Conservation (phyloP, 2,797 vertebrate species). For the Phyllotis vaccarum region DNA sequence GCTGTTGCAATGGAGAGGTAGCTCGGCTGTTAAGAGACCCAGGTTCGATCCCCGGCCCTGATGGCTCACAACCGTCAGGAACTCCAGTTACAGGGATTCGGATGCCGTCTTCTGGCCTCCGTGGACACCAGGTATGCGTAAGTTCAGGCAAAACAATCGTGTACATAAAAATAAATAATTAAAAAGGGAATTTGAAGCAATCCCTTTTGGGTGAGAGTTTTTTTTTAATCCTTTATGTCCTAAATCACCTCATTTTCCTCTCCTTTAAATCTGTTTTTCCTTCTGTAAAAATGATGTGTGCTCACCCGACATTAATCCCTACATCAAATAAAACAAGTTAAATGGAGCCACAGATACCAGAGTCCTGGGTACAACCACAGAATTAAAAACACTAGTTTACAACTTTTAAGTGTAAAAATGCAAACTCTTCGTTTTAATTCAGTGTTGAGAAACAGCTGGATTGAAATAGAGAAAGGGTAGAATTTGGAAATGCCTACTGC, state of each 20-base stretch:
- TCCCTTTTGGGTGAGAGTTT: neutral
- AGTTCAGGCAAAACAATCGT: neutral
- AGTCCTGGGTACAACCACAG: neutral
- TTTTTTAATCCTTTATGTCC: neutral
- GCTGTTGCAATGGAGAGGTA: neutral
- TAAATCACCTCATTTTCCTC: neutral
- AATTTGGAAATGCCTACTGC: slow-evolving; percentile 51
- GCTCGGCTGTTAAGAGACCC: neutral
- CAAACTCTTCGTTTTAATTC: slow-evolving; percentile 11
- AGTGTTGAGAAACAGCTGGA: neutral
- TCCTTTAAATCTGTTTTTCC: neutral
- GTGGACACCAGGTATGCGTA: neutral
- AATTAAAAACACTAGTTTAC: neutral
- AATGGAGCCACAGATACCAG: neutral
- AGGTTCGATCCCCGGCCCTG: neutral
- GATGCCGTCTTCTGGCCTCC: neutral
- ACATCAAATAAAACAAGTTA: slow-evolving; percentile 14
- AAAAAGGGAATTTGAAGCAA: neutral
- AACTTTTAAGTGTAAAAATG: neutral
- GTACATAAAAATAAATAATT: neutral
- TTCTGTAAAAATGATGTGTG: neutral
- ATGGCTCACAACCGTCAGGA: neutral
- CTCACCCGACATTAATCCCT: neutral
- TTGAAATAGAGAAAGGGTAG: slow-evolving; percentile 31
- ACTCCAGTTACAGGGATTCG: neutral